Percentiles rank a stretch among this genome's conserved stretches.
Evolutionary conservation across 2,113 vertebrate genomes (phyloP).

Genomic region (Numida meleagris): DNA sequence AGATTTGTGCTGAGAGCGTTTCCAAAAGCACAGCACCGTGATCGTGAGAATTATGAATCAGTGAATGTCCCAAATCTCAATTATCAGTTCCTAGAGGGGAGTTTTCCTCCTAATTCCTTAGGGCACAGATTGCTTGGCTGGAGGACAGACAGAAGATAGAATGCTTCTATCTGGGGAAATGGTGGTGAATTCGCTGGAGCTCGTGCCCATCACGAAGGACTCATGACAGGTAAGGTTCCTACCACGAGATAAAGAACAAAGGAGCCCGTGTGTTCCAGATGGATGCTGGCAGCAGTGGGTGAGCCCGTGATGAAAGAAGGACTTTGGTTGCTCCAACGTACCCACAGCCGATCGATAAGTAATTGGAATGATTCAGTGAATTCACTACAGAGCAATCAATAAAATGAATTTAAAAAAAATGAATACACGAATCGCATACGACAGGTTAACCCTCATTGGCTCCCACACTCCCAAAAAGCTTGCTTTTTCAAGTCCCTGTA

Average conservation of each 20-base stretch:
- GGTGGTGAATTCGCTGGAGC: not conserved
- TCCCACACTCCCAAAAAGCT: not conserved
- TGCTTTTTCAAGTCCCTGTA: not conserved
- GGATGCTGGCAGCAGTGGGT: accelerated
- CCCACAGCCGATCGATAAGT: not conserved
- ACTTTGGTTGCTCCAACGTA: accelerated
- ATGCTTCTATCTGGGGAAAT: not conserved
- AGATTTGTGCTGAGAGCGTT: not conserved
- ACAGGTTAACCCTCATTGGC: not conserved
- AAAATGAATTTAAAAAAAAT: not conserved
- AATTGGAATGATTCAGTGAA: not conserved
- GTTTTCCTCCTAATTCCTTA: not conserved
- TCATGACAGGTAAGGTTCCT: not conserved
- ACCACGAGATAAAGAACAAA: not conserved
- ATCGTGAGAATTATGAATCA: not conserved
- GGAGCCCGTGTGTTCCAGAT: accelerated
- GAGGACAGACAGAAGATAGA: not conserved
- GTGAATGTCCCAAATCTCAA: not conserved
- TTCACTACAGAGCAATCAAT: not conserved
- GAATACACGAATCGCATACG: not conserved
- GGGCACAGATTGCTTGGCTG: not conserved
- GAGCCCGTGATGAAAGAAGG: not conserved
- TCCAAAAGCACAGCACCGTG: not conserved
- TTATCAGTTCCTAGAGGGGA: not conserved
- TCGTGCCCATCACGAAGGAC: not conserved